Evolutionary conservation across 2,113 vertebrate genomes (phyloP).

Genomic region (Otolemur garnettii): DNA sequence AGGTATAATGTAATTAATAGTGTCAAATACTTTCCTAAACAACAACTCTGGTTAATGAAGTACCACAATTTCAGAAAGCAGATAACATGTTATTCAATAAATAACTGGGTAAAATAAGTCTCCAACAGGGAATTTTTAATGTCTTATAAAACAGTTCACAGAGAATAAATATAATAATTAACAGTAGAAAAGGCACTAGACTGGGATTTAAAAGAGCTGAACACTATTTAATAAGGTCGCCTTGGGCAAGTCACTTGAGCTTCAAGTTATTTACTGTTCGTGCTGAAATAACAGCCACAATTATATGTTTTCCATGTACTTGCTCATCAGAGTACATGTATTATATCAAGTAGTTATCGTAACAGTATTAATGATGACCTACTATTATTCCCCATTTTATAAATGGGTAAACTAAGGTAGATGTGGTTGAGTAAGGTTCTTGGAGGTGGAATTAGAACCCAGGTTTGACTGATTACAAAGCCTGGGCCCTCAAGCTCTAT

Average conservation of each 20-base stretch:
- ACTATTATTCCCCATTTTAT: not conserved
- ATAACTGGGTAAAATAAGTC: slow-evolving; percentile 54
- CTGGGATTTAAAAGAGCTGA: not conserved
- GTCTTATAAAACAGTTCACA: slow-evolving; percentile 11
- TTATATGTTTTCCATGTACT: not conserved
- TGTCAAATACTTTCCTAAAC: slow-evolving; percentile 36
- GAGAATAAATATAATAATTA: not conserved
- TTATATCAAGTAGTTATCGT: slow-evolving; percentile 2
- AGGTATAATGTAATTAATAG: slow-evolving; percentile 20
- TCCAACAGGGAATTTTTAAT: not conserved
- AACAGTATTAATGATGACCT: slow-evolving; percentile 41
- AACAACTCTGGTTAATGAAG: slow-evolving; percentile 46
- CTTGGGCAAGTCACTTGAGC: not conserved
- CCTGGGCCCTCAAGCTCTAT: not conserved
- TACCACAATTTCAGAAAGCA: slow-evolving; percentile 22
- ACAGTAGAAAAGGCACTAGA: not conserved
- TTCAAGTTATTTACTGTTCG: slow-evolving; percentile 52
- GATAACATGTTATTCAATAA: slow-evolving; percentile 14
- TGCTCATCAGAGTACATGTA: not conserved
- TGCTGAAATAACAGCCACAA: slow-evolving; percentile 23
- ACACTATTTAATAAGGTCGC: slow-evolving; percentile 28
- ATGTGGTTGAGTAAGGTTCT: not conserved
- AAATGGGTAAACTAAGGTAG: not conserved
- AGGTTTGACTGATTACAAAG: not conserved
- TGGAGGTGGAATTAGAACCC: slow-evolving; percentile 9